A percentile compares a stretch with the other conserved stretches of the same genome.
Evolutionary conservation across 2,888 invertebrate genomes (phyloP).

Genomic region (Ischnura elegans): DNA sequence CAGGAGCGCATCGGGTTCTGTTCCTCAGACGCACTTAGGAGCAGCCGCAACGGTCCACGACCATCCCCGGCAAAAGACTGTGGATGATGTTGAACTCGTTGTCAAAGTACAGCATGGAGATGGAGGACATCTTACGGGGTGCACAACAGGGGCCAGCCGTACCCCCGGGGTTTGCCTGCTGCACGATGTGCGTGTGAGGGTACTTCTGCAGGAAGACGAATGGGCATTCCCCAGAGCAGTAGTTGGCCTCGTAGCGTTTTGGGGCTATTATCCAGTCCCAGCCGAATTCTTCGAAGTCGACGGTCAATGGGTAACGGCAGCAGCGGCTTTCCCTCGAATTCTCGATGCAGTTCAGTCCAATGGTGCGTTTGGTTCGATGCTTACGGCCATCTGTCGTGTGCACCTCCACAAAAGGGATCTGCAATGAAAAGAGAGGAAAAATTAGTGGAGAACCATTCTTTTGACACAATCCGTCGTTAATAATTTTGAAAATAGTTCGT

Average conservation of each 20-base stretch:
- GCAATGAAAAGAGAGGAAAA: slow-evolving; percentile 73
- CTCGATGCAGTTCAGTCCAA: slow-evolving; percentile 91
- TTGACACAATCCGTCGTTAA: no score
- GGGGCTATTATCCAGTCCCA: slow-evolving; percentile 99
- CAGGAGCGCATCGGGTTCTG: slow-evolving; percentile 56
- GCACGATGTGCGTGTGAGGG: slow-evolving; percentile 93
- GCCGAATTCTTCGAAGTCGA: slow-evolving; percentile 96
- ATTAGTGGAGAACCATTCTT: background rate
- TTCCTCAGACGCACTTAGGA: slow-evolving; percentile 80
- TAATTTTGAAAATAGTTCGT: no score
- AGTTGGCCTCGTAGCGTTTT: slow-evolving; percentile 95
- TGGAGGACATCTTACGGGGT: slow-evolving; percentile 91
- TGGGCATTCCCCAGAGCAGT: slow-evolving; percentile 97
- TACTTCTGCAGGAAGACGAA: slow-evolving; percentile 92
- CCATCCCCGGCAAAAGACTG: slow-evolving; percentile 95
- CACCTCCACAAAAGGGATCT: slow-evolving; percentile 83
- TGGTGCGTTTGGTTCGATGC: slow-evolving; percentile 87
- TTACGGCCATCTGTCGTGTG: slow-evolving; percentile 79
- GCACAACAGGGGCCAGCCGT: slow-evolving; percentile 95
- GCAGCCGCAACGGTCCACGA: slow-evolving; percentile 95
- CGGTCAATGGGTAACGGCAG: slow-evolving; percentile 95
- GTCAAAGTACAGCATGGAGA: slow-evolving; percentile 96
- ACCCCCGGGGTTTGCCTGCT: slow-evolving; percentile 87
- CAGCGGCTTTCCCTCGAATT: slow-evolving; percentile 90
- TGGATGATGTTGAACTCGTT: slow-evolving; percentile 92